phyloP scores from a whole-genome alignment of 2,888 invertebrate species.

The Seladonia tumulorum region DNA sequence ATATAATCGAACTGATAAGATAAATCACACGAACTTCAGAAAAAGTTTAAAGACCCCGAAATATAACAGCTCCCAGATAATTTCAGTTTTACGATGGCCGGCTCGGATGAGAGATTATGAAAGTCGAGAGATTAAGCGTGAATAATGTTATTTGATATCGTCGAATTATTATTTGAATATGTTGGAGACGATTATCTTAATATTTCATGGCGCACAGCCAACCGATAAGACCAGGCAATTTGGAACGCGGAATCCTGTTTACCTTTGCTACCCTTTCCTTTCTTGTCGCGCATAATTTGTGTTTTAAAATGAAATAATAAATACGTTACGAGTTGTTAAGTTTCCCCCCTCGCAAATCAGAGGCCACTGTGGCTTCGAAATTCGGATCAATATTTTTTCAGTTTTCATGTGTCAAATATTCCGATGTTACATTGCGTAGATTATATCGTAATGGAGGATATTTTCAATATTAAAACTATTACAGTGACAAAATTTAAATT shows the following conservation, averaged over 20 bases:
- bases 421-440: no score
- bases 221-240: constrained; percentile 60
- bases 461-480: no score
- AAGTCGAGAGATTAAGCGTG: constrained; percentile 26
- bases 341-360: not conserved
- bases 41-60: not conserved
- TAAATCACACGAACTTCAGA: not conserved
- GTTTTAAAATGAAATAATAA: constrained; percentile 3
- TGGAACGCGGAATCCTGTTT: constrained; percentile 48
- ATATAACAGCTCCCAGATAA: not conserved
- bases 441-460: no score
- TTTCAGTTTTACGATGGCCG: not conserved
- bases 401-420: not conserved
- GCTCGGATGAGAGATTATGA: constrained; percentile 5
- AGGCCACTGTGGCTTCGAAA: not conserved
- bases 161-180: constrained; percentile 21
- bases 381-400: not conserved
- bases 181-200: constrained; percentile 44
- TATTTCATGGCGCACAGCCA: constrained; percentile 55
- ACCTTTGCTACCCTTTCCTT: constrained; percentile 24
- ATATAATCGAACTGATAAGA: not conserved
- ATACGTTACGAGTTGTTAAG: not conserved
- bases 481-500: no score
- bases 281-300: constrained; percentile 20
- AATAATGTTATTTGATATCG: constrained; percentile 40